A percentile compares a stretch with the other conserved stretches of the same genome.
phyloP scores from a whole-genome alignment of 2,797 vertebrate genomes.

The Silurus aristotelis region DNA sequence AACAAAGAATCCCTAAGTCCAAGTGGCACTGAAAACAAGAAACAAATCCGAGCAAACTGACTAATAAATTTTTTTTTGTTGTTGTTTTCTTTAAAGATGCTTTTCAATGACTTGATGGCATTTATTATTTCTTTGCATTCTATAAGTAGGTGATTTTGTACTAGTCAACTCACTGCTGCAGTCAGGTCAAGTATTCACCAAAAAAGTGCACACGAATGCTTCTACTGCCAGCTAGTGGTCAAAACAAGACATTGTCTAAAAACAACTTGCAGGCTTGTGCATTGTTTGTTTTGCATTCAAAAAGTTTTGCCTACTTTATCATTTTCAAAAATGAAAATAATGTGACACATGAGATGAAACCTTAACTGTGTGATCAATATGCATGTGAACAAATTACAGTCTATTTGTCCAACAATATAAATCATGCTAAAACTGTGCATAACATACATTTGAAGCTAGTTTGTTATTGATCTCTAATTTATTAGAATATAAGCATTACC shows the following conservation, averaged over 20 bases:
- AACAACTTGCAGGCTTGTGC: background rate
- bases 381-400: background rate
- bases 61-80: background rate
- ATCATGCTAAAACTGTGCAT: background rate
- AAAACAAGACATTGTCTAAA: background rate
- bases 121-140: background rate
- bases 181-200: slow-evolving; percentile 9
- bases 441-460: background rate
- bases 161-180: background rate
- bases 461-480: background rate
- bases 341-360: background rate
- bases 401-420: background rate
- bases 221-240: slow-evolving; percentile 54
- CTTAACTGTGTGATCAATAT: background rate
- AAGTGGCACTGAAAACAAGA: background rate
- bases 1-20: background rate
- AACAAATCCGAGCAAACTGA: background rate
- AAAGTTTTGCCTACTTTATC: background rate
- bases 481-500: background rate
- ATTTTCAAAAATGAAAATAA: background rate
- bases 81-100: background rate
- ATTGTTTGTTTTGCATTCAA: background rate
- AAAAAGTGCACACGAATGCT: slow-evolving; percentile 20
- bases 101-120: background rate
- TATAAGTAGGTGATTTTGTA: background rate